These are phyloP conservation scores for Brachyistius frenatus DNA, from an alignment of 2,113 vertebrate species.

Conservation along the genomic window DNA sequence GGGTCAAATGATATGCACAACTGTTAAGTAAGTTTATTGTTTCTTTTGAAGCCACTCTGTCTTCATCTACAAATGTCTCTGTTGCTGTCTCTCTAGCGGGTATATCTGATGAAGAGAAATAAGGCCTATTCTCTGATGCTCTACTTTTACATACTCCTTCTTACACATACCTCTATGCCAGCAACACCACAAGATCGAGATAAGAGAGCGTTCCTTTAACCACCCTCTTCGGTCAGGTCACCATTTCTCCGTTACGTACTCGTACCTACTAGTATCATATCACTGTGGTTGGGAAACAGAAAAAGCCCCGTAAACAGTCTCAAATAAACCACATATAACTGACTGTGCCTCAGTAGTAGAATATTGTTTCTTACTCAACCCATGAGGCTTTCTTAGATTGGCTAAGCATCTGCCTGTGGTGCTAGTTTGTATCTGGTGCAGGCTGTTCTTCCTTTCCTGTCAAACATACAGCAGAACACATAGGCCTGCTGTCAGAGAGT, in stretches of 20 bases:
- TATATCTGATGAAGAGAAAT: conserved; percentile 62
- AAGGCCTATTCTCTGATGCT: conserved; percentile 52
- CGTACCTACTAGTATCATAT: conserved; percentile 31
- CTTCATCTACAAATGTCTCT: conserved; percentile 25
- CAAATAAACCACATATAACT: conserved; percentile 72
- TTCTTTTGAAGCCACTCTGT: conserved; percentile 21
- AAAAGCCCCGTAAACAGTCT: conserved; percentile 63
- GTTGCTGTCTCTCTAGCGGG: neutral
- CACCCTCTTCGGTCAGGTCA: conserved; percentile 67
- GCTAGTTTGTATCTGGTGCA: conserved; percentile 79
- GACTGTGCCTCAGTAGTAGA: conserved; percentile 61
- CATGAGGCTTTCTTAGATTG: conserved; percentile 68
- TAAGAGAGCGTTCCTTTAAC: conserved; percentile 64
- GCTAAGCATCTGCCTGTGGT: conserved; percentile 71
- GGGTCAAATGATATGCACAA: neutral
- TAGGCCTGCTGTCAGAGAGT: conserved; percentile 78
- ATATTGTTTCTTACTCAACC: conserved; percentile 71
- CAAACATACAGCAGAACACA: conserved; percentile 77
- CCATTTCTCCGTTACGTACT: conserved; percentile 63
- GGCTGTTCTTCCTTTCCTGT: conserved; percentile 76
- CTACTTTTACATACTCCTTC: conserved; percentile 56
- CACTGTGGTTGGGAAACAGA: conserved; percentile 64
- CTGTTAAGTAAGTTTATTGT: neutral
- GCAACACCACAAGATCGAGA: conserved; percentile 75
- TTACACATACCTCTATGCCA: conserved; percentile 44